Evolutionary conservation across 2,888 invertebrate genomes (phyloP).

Genomic region (Macroteleia sp.): DNA sequence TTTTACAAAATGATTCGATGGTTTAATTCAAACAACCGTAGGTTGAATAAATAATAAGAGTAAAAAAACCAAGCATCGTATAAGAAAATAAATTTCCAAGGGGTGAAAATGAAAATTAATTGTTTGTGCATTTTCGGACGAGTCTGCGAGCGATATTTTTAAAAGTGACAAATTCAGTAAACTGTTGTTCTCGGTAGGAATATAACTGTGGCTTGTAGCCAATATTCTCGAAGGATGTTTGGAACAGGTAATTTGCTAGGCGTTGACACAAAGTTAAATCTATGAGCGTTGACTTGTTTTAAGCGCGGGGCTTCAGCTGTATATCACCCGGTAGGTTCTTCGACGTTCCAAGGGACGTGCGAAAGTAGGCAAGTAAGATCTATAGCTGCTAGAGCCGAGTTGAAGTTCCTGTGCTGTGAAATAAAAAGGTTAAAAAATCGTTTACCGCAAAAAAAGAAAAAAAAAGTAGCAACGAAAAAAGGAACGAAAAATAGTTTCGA

Average conservation of each 20-base stretch:
- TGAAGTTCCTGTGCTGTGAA: conserved; percentile 45
- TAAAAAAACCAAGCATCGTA: background rate
- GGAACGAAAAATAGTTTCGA: conserved; percentile 23
- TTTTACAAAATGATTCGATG: no score
- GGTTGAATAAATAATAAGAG: no score
- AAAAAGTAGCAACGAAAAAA: no score
- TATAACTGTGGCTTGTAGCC: conserved; percentile 59
- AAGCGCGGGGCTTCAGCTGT: conserved; percentile 58
- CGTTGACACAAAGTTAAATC: conserved; percentile 66
- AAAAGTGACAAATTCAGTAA: conserved; percentile 58
- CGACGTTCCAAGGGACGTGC: conserved; percentile 61
- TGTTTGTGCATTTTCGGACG: conserved; percentile 25
- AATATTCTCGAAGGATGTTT: conserved; percentile 64
- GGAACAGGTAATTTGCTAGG: conserved; percentile 65
- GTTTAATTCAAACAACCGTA: no score
- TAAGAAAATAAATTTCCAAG: conserved; percentile 9
- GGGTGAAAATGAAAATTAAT: conserved; percentile 51
- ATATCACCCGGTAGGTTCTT: conserved; percentile 61
- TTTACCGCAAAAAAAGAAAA: conserved; percentile 5
- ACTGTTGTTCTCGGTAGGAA: conserved; percentile 43
- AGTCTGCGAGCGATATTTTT: conserved; percentile 38
- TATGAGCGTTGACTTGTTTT: conserved; percentile 64
- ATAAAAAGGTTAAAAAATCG: conserved; percentile 47
- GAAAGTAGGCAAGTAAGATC: conserved; percentile 64
- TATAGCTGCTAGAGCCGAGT: conserved; percentile 42